A percentile compares a stretch with the other conserved stretches of the same genome.
Evolutionary conservation across 1,140 invertebrate species (phyloP).

Genomic region (Cherax destructor): DNA sequence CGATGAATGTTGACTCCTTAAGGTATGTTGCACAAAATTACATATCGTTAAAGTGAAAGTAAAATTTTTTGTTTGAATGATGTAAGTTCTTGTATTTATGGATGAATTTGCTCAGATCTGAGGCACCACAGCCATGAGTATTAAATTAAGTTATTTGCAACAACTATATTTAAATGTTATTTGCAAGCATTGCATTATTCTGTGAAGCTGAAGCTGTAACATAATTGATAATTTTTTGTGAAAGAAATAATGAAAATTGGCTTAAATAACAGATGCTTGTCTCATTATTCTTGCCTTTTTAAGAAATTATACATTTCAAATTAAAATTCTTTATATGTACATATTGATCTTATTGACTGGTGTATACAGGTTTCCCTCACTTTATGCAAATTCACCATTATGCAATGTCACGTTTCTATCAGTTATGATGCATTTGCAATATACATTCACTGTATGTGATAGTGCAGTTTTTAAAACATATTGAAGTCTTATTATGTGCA

Average conservation of each 20-base stretch:
- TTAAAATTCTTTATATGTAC: neutral
- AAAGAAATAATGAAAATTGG: neutral
- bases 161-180: neutral
- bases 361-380: neutral
- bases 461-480: no score
- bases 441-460: no score
- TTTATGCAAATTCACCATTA: no score
- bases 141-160: neutral
- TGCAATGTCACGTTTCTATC: no score
- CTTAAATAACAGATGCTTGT: neutral
- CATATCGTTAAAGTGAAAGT: constrained; percentile 4
- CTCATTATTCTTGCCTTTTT: neutral
- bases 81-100: neutral
- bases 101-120: constrained; percentile 6
- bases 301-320: neutral
- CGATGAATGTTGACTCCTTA: constrained; percentile 15
- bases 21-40: constrained; percentile 28
- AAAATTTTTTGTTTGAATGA: neutral
- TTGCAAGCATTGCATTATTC: neutral
- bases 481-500: no score
- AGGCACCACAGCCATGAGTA: neutral
- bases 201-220: neutral
- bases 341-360: neutral
- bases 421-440: no score
- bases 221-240: neutral